Evolutionary conservation across 2,797 vertebrate genomes (phyloP).

Genomic region (Todus mexicanus): DNA sequence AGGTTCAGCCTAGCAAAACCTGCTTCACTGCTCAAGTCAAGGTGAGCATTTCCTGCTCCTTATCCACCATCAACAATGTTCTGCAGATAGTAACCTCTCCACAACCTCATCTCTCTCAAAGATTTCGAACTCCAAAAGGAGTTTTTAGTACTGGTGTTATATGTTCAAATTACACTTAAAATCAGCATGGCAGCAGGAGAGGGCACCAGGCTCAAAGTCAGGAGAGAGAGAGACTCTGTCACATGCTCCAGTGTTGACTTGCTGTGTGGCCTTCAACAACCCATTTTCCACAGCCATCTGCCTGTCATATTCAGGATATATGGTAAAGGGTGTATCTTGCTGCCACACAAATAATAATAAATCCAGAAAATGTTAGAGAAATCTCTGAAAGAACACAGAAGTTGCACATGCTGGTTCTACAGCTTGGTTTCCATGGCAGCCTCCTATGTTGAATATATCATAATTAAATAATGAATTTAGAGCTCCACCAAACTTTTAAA

Average conservation of each 20-base stretch:
- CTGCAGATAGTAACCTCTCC: background rate
- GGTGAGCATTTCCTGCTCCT: background rate
- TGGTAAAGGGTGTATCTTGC: background rate
- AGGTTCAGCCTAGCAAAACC: background rate
- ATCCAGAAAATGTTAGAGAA: background rate
- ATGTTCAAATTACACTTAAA: background rate
- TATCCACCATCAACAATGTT: accelerated
- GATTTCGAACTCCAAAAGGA: background rate
- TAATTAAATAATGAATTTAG: slow-evolving; percentile 17
- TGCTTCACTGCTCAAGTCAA: background rate
- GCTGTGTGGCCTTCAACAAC: background rate
- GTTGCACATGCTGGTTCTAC: background rate
- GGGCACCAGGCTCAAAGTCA: background rate
- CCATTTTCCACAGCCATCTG: background rate
- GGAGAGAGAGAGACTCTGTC: background rate
- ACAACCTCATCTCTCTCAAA: background rate
- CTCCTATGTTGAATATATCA: background rate
- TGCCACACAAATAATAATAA: background rate
- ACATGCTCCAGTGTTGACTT: accelerated
- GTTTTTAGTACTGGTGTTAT: background rate
- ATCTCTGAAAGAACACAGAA: background rate
- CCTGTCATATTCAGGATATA: background rate
- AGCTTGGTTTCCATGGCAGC: slow-evolving; percentile 32
- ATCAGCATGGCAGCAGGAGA: accelerated
- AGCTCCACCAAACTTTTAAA: slow-evolving; percentile 1